phyloP scores from a whole-genome alignment of 2,113 vertebrate genomes.

The Silurus asotus region DNA sequence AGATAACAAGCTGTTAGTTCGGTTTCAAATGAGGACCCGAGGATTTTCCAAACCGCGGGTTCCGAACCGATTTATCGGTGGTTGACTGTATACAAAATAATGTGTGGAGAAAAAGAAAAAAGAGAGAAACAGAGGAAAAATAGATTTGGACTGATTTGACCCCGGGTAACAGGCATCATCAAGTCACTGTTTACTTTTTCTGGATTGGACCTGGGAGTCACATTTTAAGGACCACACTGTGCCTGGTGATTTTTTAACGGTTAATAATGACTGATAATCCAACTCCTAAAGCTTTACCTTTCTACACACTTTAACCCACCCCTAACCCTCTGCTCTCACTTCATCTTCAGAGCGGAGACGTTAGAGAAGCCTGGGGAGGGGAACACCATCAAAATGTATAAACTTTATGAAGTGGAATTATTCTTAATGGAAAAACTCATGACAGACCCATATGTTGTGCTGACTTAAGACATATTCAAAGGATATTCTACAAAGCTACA shows the following conservation, averaged over 20 bases:
- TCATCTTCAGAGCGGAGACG: not conserved
- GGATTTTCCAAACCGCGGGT: too few relatives aligned
- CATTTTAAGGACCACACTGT: not conserved
- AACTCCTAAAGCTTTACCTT: not conserved
- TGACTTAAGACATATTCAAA: not conserved
- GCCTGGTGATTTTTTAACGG: not conserved
- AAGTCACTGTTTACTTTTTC: not conserved
- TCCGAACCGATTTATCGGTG: too few relatives aligned
- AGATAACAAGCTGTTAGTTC: too few relatives aligned
- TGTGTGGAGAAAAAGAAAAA: too few relatives aligned
- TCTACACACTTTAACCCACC: not conserved
- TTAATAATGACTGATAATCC: not conserved
- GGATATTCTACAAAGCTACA: constrained; percentile 17
- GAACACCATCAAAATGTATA: not conserved
- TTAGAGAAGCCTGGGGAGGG: not conserved
- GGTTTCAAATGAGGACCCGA: too few relatives aligned
- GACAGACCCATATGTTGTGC: constrained; percentile 14
- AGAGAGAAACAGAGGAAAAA: not conserved
- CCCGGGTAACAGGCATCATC: constrained; percentile 8
- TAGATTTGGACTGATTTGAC: not conserved
- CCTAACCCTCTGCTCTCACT: not conserved
- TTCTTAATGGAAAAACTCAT: not conserved
- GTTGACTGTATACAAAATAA: too few relatives aligned
- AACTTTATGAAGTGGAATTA: not conserved
- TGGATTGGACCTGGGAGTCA: not conserved